Conservation (phyloP, 2,113 vertebrate genomes). For the Oncorhynchus clarkii region DNA sequence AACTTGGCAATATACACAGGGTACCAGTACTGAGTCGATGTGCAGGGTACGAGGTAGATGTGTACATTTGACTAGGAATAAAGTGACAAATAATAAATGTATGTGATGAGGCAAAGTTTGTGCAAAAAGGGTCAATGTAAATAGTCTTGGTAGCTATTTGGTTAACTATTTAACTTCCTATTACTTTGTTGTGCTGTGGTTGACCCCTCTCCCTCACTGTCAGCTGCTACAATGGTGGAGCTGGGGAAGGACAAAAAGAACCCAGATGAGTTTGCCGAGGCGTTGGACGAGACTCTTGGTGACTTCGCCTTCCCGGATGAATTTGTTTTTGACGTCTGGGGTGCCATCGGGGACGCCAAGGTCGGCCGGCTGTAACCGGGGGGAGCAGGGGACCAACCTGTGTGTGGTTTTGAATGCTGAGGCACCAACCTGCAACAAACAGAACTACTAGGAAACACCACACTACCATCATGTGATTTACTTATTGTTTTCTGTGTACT, state of each 20-base stretch:
- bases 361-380: constrained; percentile 80
- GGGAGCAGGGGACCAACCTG: constrained; percentile 1
- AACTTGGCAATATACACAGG: no score
- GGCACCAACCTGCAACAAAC: constrained; percentile 32
- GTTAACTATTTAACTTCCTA: background rate
- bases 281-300: constrained; percentile 85
- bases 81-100: no score
- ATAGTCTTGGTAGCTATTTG: no score
- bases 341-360: constrained; percentile 90
- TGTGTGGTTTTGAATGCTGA: background rate
- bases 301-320: constrained; percentile 94
- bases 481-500: constrained; percentile 23
- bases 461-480: constrained; percentile 51
- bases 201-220: background rate
- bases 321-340: constrained; percentile 94
- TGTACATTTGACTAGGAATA: no score
- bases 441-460: constrained; percentile 63
- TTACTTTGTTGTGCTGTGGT: background rate
- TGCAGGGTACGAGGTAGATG: no score
- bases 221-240: constrained; percentile 94
- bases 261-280: constrained; percentile 88
- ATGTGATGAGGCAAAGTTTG: no score
- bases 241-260: constrained; percentile 89
- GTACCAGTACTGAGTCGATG: no score
- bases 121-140: no score